Evolutionary conservation across 1,140 invertebrate species (phyloP), one percentile per base, ranked within the genome.

Genomic region (Penaeus japonicus): DNA sequence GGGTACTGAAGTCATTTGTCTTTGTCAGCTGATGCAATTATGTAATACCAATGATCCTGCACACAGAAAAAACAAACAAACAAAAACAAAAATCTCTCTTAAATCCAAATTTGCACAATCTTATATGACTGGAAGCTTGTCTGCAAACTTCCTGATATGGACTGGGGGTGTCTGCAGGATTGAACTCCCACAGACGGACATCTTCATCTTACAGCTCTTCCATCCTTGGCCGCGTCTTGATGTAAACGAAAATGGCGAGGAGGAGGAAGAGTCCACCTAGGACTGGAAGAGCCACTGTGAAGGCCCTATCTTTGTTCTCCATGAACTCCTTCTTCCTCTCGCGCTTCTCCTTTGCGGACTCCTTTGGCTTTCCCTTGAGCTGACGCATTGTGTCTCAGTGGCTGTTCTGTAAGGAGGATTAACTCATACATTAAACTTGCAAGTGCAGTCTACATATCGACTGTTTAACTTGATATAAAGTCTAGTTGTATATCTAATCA

Each of bases 321-420:
- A 95, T 92, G 91, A 96, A 96, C 90, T 97, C 96, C 92, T 95
- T 95, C 92, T 96, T 96, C 35, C 96, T 93, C 91, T 97, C 95
- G 86, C 96, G 95, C 91, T 96, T 96, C 92, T 97, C 96, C 92
- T 95, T 96, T n/a, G 95, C 95, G 0, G 95, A 96, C 93, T 97
- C 96, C 93, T 97, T 97, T 39, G 95, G 94, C 92, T 95, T 95
- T 82, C 95, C 95, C 92, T 96, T 97, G 32, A 96, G 93, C 91
- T 96, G 96, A 78, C 95, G 94, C 96, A 96, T 96, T 89, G 92
- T 91, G 80, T 27, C n/a, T 27, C 27, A 10, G 4, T 59, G 35
- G 24, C 17, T 27, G 18, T 4, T 73, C 70, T 73, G 70, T 17
- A 73, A 73, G 18, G 35, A 73, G 5, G 62, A 32, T 47, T 1